These are phyloP conservation scores for Tenthredo amoena DNA, from an alignment of 2,888 invertebrate species.

Conservation along the genomic window DNA sequence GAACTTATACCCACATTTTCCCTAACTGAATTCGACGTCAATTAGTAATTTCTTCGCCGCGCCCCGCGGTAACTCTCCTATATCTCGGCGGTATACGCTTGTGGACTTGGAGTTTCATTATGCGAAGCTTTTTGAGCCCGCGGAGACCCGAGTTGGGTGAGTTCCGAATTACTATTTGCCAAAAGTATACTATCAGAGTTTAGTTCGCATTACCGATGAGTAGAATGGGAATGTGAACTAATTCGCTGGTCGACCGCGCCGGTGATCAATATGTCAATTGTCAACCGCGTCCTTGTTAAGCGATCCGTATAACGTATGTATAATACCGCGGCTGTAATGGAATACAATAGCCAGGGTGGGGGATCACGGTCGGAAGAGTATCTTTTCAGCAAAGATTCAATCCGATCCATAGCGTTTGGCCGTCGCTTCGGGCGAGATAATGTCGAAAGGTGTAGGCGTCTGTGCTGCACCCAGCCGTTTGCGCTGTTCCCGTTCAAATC, in stretches of 20 bases:
- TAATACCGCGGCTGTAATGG: neutral
- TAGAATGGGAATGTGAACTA: neutral
- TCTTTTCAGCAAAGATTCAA: neutral
- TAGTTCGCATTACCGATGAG: no score
- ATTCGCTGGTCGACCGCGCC: neutral
- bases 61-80: neutral
- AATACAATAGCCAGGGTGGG: neutral
- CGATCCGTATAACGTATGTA: neutral
- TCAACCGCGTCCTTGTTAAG: neutral
- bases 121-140: neutral
- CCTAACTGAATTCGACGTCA: neutral
- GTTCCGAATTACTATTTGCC: neutral
- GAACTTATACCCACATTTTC: neutral
- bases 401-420: neutral
- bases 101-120: neutral
- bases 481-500: neutral
- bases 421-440: conserved; percentile 9
- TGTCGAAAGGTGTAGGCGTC: neutral
- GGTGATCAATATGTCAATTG: neutral
- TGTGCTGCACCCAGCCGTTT: neutral
- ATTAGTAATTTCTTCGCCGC: neutral
- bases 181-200: neutral
- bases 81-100: neutral
- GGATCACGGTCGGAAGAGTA: neutral
- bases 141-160: neutral